Base-by-base conservation (phyloP, 2,888 invertebrate genomes). In the Halictus quadricinctus region DNA sequence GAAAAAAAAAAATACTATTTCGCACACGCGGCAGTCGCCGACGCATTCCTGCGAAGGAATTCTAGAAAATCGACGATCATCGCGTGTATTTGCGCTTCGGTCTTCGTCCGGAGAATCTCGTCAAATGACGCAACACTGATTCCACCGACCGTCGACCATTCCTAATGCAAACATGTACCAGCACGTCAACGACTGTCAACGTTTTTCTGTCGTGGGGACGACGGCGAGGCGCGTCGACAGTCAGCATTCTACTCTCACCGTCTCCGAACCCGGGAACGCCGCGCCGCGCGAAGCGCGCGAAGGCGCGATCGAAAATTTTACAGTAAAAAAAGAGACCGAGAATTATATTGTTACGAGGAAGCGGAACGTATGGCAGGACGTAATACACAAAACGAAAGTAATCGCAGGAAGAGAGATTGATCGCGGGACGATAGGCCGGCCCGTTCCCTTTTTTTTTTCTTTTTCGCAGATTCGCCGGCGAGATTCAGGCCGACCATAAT, bases 401-500 rank as follows among this genome's bases (percentile, higher is more conserved):
- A 36, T 66, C 36, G 66, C 66, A 36, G 66, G 66, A 36, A 36
- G 66, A 36, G 36, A 66, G 66, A 36, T 66, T 66, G 66, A 66
- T 36, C 66, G 66, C 3, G 1, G 4, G 36, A 18, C 18, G 66
- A 66, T 66, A 66, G 21, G 29, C 15, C 7, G 18, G 36, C 18
- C 36, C 36, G 18, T 66, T 36, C 18, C 66, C 29, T 21, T 36
- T 66, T 36, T 5, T 5, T 36, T 36, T 36, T 36, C 36, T 36
- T 36, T 66, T 66, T 66, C 66, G 36, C 18, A 66, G 66, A 66
- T 46, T 46, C 72, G n/a, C 46, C 72, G 25, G 72, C 72, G 43
- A 64, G 80, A 83, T 83, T 69, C 36, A 13, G 64, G 43, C 64
- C 50, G 80, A 73, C n/a, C 36, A 18, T 21, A 70, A 73, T 78